Percentiles rank a stretch among this genome's conserved stretches.
Conservation (phyloP, 2,797 vertebrate species). For the Mergus octosetaceus region DNA sequence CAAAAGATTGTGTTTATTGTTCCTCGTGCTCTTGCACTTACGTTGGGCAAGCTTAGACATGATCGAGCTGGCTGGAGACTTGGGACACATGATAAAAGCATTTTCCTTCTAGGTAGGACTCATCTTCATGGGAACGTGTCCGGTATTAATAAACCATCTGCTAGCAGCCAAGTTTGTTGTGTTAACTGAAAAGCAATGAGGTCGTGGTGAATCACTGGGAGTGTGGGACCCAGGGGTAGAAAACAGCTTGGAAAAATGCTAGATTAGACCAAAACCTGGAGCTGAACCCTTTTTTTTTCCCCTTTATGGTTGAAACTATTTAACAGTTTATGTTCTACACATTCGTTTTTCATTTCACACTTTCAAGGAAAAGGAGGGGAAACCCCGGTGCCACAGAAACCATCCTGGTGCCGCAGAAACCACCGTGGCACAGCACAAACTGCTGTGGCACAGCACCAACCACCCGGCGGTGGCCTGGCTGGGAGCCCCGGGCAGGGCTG, state of each 20-base stretch:
- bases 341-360: not conserved
- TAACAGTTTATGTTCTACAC: not conserved
- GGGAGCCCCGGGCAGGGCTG: not conserved
- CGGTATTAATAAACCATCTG: not conserved
- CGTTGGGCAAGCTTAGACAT: not conserved
- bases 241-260: not conserved
- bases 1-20: not conserved
- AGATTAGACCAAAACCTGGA: not conserved
- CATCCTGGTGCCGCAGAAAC: accelerated
- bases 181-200: slow-evolving; percentile 5
- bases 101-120: not conserved
- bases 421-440: not conserved
- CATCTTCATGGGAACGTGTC: not conserved
- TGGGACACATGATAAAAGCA: not conserved
- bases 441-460: not conserved
- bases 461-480: not conserved
- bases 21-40: accelerated
- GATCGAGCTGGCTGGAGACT: not conserved
- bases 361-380: not conserved
- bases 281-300: not conserved
- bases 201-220: not conserved
- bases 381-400: not conserved
- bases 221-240: accelerated
- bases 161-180: not conserved
- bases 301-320: not conserved